Conservation (phyloP, 2,888 invertebrate species). For the Stegana nigrithorax region DNA sequence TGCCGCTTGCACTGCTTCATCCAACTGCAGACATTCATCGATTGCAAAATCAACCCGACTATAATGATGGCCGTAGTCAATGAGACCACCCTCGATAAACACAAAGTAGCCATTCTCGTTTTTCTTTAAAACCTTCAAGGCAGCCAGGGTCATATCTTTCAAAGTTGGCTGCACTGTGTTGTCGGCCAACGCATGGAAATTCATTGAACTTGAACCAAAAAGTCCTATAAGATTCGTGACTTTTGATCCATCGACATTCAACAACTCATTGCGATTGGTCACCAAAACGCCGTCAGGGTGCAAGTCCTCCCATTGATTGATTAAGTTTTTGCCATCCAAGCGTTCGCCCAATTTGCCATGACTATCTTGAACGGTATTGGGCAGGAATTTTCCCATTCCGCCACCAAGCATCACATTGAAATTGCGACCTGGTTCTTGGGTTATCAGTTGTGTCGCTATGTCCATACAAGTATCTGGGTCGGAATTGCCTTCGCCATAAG, state of each 20-base stretch:
- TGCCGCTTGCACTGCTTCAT: conserved; percentile 76
- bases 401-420: conserved; percentile 84
- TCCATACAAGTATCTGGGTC: conserved; percentile 71
- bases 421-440: conserved; percentile 75
- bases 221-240: conserved; percentile 72
- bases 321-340: conserved; percentile 75
- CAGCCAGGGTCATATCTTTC: conserved; percentile 75
- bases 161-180: conserved; percentile 72
- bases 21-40: conserved; percentile 82
- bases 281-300: conserved; percentile 71
- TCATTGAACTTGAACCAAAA: conserved; percentile 70
- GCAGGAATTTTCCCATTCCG: conserved; percentile 76
- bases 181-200: conserved; percentile 71
- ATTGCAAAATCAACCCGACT: conserved; percentile 76
- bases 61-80: conserved; percentile 82
- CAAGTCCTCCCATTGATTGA: conserved; percentile 75
- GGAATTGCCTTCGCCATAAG: conserved; percentile 25
- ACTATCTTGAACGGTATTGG: conserved; percentile 70
- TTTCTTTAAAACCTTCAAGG: conserved; percentile 73
- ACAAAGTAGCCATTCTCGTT: conserved; percentile 72
- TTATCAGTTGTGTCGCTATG: conserved; percentile 80
- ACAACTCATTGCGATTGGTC: conserved; percentile 72
- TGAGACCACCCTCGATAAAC: conserved; percentile 76
- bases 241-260: conserved; percentile 66
- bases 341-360: conserved; percentile 71